Conservation (phyloP, 2,888 invertebrate genomes). For the Mesorhabditis sp. region DNA sequence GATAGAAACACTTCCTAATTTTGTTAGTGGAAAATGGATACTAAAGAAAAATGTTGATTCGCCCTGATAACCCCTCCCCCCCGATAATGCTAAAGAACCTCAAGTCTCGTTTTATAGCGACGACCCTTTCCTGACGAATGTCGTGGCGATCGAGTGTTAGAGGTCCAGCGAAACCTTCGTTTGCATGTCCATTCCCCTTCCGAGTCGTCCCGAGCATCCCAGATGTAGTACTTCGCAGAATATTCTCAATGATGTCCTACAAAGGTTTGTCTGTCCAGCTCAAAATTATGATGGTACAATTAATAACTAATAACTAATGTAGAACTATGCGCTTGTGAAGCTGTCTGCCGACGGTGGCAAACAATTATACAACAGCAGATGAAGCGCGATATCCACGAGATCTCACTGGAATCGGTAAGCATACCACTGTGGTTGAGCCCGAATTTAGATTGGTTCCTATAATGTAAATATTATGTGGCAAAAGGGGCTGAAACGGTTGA, state of each 20-base stretch:
- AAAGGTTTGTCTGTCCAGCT: constrained; percentile 12
- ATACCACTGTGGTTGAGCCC: neutral
- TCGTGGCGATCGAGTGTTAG: no score
- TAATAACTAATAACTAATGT: constrained; percentile 11
- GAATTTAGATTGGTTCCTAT: constrained; percentile 3
- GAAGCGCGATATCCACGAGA: constrained; percentile 30
- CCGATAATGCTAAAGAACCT: no score
- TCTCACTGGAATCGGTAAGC: constrained; percentile 32
- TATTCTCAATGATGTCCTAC: constrained; percentile 22
- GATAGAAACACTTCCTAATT: no score
- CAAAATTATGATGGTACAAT: neutral
- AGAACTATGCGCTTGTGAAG: constrained; percentile 25
- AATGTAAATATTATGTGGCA: neutral
- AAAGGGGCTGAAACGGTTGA: neutral
- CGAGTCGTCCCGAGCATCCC: constrained; percentile 35
- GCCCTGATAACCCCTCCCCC: no score
- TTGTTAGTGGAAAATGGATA: no score
- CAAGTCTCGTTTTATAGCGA: no score
- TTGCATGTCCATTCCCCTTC: constrained; percentile 5
- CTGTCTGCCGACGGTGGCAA: constrained; percentile 37
- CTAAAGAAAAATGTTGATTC: no score
- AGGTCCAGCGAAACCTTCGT: neutral
- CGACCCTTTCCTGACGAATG: no score
- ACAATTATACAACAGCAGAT: constrained; percentile 25
- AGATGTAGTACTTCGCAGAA: constrained; percentile 31